A percentile compares a stretch with the other conserved stretches of the same genome.
Conservation (phyloP, 1,140 invertebrate species). For the Phthorimaea operculella region DNA sequence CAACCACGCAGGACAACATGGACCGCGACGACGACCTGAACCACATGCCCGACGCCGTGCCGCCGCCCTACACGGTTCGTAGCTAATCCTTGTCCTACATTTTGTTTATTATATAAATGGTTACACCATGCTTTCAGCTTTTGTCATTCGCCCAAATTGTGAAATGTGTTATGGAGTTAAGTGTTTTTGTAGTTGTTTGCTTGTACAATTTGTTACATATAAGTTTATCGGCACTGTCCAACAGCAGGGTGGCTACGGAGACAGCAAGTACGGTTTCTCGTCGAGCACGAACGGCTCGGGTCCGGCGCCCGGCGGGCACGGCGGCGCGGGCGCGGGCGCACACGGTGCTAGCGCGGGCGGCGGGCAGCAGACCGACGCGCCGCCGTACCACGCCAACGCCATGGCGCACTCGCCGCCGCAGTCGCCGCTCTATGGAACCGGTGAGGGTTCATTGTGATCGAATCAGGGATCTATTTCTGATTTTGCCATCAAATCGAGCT, state of each 20-base stretch:
- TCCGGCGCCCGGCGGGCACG: slow-evolving; percentile 20
- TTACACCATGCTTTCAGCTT: not conserved
- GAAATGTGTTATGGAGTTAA: too few species aligned
- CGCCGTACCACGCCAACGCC: slow-evolving; percentile 44
- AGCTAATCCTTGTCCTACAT: slow-evolving; percentile 6
- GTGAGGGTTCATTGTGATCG: slow-evolving; percentile 23
- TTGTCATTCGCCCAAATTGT: too few species aligned
- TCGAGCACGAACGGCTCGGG: slow-evolving; percentile 32
- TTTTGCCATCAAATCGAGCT: too few species aligned
- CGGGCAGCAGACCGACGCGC: slow-evolving; percentile 27
- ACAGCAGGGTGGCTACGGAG: slow-evolving; percentile 62
- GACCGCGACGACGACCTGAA: slow-evolving; percentile 71
- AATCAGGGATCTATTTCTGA: too few species aligned
- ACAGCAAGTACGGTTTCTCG: slow-evolving; percentile 74
- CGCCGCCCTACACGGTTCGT: slow-evolving; percentile 83
- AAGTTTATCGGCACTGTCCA: too few species aligned
- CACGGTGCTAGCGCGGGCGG: slow-evolving; percentile 20
- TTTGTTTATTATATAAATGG: not conserved
- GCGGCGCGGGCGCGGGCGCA: slow-evolving; percentile 16
- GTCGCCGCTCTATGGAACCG: slow-evolving; percentile 65
- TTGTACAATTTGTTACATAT: too few species aligned
- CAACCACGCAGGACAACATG: slow-evolving; percentile 72
- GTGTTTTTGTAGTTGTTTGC: too few species aligned
- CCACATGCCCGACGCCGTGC: slow-evolving; percentile 66
- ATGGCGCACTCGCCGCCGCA: slow-evolving; percentile 68